Evolutionary conservation across 2,113 vertebrate genomes (phyloP).

Genomic region (Dasyurus viverrinus): DNA sequence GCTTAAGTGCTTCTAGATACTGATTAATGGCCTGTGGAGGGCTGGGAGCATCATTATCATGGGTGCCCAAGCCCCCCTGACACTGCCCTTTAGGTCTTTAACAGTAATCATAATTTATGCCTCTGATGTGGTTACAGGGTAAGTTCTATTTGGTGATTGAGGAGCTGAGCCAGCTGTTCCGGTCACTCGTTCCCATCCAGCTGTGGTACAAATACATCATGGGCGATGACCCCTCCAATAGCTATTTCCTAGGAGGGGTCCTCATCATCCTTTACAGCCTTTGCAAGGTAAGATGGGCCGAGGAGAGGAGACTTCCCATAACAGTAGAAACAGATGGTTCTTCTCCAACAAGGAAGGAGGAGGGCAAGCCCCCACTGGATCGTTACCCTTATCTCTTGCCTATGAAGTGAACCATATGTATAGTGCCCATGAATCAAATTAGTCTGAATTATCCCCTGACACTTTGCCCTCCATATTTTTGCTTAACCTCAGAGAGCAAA

Average conservation of each 20-base stretch:
- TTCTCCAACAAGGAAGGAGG: background rate
- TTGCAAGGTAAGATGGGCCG: slow-evolving; percentile 89
- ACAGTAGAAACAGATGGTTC: background rate
- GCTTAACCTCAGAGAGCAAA: background rate
- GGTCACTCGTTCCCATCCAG: slow-evolving; percentile 97
- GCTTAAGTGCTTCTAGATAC: slow-evolving; percentile 59
- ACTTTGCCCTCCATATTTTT: background rate
- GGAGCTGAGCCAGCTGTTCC: slow-evolving; percentile 97
- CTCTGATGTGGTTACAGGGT: slow-evolving; percentile 86
- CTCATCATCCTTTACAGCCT: slow-evolving; percentile 97
- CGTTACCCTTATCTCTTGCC: background rate
- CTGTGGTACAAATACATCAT: slow-evolving; percentile 99
- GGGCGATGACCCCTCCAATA: slow-evolving; percentile 94
- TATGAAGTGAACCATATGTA: background rate
- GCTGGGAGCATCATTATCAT: slow-evolving; percentile 54
- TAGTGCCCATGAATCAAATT: background rate
- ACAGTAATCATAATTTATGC: slow-evolving; percentile 51
- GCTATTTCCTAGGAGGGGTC: slow-evolving; percentile 94
- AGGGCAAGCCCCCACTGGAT: background rate
- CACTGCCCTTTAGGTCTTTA: slow-evolving; percentile 55
- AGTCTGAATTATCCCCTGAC: background rate
- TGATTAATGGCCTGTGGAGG: slow-evolving; percentile 62
- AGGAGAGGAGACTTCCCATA: background rate
- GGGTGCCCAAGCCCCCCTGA: background rate
- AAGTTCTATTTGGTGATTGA: slow-evolving; percentile 97